Percentiles rank a stretch among this genome's conserved stretches.
Evolutionary conservation across 2,113 vertebrate genomes (phyloP).

Genomic region (Lanius collurio): DNA sequence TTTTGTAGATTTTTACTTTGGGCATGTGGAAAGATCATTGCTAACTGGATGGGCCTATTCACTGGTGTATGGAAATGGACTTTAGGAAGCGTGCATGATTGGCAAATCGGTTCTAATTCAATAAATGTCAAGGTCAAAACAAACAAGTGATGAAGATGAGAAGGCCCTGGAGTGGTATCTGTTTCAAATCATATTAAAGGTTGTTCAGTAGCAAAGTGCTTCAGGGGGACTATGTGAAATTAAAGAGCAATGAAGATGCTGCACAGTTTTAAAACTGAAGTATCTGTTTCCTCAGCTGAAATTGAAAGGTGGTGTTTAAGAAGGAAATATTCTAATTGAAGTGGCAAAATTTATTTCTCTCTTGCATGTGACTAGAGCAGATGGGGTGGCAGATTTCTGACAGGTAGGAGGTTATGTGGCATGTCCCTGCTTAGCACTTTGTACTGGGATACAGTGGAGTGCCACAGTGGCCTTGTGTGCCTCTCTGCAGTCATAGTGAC

Average conservation of each 20-base stretch:
- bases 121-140: constrained; percentile 81
- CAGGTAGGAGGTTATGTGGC: background rate
- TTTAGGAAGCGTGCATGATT: constrained; percentile 74
- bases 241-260: constrained; percentile 33
- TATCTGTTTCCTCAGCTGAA: background rate
- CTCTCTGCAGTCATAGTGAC: rapidly evolving
- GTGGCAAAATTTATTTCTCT: background rate
- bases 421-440: background rate
- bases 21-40: constrained; percentile 65
- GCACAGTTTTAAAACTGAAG: background rate
- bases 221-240: constrained; percentile 44
- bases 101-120: constrained; percentile 84
- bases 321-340: background rate
- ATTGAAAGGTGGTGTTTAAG: background rate
- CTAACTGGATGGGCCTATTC: constrained; percentile 69
- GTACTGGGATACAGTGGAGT: too few relatives aligned
- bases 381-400: background rate
- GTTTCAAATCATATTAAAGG: constrained; percentile 70
- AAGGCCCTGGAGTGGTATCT: constrained; percentile 72
- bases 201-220: constrained; percentile 50
- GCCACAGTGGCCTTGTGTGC: background rate
- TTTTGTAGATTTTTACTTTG: constrained; percentile 16
- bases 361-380: background rate
- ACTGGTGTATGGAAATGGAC: constrained; percentile 59
- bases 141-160: constrained; percentile 78